Conservation (phyloP, 2,888 invertebrate species). For the Watsonalla binaria region DNA sequence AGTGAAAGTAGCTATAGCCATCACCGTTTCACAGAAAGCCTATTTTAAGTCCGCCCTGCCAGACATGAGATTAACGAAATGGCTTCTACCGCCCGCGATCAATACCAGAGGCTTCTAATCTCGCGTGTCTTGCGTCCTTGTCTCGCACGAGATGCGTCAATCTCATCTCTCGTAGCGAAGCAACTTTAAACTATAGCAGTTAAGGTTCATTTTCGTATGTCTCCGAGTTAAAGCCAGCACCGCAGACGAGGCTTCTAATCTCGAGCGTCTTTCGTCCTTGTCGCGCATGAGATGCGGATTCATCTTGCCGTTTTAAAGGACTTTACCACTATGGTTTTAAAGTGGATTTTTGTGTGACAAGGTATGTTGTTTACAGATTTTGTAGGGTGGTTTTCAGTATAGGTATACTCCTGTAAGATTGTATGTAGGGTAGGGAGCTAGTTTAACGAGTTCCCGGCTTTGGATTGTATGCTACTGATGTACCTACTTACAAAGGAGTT, state of each 20-base stretch:
- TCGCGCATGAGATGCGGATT: constrained; percentile 34
- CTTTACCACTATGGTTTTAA: constrained; percentile 17
- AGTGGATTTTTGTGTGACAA: constrained; percentile 9
- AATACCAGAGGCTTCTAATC: constrained; percentile 63
- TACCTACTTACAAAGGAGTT: too few species aligned
- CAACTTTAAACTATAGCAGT: not conserved
- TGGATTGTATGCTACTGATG: not conserved
- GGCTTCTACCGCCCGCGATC: constrained; percentile 47
- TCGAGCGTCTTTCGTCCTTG: constrained; percentile 49
- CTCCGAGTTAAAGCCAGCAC: constrained; percentile 17
- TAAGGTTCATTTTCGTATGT: not conserved
- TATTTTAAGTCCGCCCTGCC: constrained; percentile 50
- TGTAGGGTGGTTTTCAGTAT: constrained; percentile 45
- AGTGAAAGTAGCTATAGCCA: constrained; percentile 2
- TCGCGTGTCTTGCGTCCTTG: constrained; percentile 64
- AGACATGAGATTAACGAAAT: constrained; percentile 70
- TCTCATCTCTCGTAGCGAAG: constrained; percentile 7
- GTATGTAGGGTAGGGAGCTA: not conserved
- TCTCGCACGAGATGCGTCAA: constrained; percentile 50
- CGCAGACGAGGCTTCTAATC: constrained; percentile 42
- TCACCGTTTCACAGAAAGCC: constrained; percentile 32
- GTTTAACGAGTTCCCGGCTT: not conserved
- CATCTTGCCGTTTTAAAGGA: constrained; percentile 17
- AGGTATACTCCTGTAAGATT: constrained; percentile 25
- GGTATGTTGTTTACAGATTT: not conserved